Percentiles rank a stretch among this genome's conserved stretches.
These are phyloP conservation scores for Myoxocephalus aenaeus DNA, from an alignment of 2,797 vertebrate species.

Conservation along the genomic window DNA sequence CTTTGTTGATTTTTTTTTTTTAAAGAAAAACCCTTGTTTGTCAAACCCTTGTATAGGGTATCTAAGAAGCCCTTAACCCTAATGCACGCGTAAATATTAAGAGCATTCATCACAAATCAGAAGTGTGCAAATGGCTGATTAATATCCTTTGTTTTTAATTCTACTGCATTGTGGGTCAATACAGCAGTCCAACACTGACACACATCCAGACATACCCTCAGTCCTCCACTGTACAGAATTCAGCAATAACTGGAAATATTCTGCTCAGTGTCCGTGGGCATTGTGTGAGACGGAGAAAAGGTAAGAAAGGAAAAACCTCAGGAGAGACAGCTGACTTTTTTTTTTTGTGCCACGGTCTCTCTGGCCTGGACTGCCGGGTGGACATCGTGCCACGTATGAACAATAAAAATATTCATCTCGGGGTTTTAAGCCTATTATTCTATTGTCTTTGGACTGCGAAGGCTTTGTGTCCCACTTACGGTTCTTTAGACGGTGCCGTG, in stretches of 20 bases:
- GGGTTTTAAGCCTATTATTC: slow-evolving; percentile 62
- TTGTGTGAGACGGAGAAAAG: slow-evolving; percentile 2
- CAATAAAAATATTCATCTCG: slow-evolving; percentile 68
- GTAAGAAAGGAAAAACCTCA: slow-evolving; percentile 15
- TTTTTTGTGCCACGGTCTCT: slow-evolving; percentile 20
- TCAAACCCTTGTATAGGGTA: neutral
- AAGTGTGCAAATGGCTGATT: neutral
- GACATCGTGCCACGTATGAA: slow-evolving; percentile 33
- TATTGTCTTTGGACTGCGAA: slow-evolving; percentile 45
- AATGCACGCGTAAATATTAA: neutral
- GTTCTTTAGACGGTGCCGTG: slow-evolving; percentile 44
- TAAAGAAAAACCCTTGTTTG: neutral
- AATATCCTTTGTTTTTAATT: neutral
- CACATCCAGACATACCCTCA: neutral
- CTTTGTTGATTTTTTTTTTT: neutral
- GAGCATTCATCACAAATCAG: neutral
- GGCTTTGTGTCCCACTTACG: slow-evolving; percentile 70
- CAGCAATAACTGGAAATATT: neutral
- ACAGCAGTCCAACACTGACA: neutral
- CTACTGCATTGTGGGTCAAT: neutral
- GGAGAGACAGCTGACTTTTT: slow-evolving; percentile 20
- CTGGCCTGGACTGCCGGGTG: slow-evolving; percentile 26
- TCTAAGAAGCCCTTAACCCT: neutral
- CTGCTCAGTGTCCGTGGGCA: slow-evolving; percentile 9
- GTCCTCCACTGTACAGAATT: neutral